Base-by-base conservation (phyloP, 1,140 invertebrate species). In the Nixonia krombeini region DNA sequence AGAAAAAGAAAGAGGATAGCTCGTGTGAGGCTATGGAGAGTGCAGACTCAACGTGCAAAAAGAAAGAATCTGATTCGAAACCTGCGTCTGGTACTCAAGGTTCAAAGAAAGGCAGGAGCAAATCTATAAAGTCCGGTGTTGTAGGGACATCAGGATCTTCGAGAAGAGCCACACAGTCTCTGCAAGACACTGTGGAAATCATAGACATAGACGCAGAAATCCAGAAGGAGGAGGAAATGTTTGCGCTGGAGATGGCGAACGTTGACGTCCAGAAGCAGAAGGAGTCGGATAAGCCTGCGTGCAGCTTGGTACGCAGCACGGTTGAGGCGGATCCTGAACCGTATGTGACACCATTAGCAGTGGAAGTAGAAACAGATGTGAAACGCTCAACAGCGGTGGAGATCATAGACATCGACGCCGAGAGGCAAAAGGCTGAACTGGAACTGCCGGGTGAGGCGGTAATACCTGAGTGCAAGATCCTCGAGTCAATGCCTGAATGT, bases 391-490 rank as follows among this genome's bases (percentile, higher is more conserved):
- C n/a, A n/a, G 49, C 72, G 9, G 63, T 82, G 1, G 84, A 85
- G 31, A 85, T 84, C n/a, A 82, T 84, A 5, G 80, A 85, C 13
- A 80, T 85, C 16, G 81, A 84, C 33, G 75, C 82, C 1, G 72
- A 78, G 50, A 61, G 68, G 28, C 68, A 75, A 16, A 74, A 75
- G 8, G 56, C 55, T 6, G 44, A 31, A 29, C 4, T 25, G 26
- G 29, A 51, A 25, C 6, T 8, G 6, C 9, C 44, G 1, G 50
- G 8, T 9, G 52, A 17, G 51, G 52, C 42, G 7, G 33, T 44
- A 18, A 62, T 68, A 21, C 65, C 80, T 1, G 82, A 85, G 29
- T 83, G 83, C n/a, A 83, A 84, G 26, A 76, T 84, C 21, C 76
- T 84, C 3, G 81, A 26, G 68, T 64, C 0, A 78, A 81, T 8